phyloP scores from a whole-genome alignment of 2,113 vertebrate species.

The Otis tarda region DNA sequence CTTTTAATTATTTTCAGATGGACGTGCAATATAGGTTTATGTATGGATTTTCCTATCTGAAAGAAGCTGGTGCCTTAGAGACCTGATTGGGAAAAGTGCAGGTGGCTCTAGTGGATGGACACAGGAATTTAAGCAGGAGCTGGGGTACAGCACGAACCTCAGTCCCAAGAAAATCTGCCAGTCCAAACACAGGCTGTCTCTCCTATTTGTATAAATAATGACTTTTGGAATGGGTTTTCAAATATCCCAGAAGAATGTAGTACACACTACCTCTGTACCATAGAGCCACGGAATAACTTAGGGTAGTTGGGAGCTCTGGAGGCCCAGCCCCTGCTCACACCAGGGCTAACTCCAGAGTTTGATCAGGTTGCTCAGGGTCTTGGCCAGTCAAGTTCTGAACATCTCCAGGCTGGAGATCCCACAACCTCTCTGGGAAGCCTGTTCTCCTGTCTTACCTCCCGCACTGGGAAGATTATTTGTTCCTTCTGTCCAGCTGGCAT shows the following conservation, averaged over 20 bases:
- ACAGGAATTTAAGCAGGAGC: neutral
- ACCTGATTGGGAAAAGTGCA: neutral
- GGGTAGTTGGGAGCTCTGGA: neutral
- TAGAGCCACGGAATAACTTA: neutral
- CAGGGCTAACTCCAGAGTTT: neutral
- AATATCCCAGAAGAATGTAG: neutral
- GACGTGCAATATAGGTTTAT: neutral
- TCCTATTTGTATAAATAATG: neutral
- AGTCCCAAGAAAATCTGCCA: neutral
- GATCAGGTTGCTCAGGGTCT: neutral
- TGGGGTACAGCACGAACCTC: neutral
- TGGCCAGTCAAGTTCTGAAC: neutral
- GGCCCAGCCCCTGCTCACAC: neutral
- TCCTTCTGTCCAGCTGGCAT: neutral
- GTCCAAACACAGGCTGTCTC: neutral
- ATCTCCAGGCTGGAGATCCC: neutral
- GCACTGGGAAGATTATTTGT: neutral
- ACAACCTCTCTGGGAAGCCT: neutral
- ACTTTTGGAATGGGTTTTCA: neutral
- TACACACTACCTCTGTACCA: neutral
- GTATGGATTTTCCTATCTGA: neutral
- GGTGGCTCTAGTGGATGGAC: neutral
- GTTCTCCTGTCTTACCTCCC: neutral
- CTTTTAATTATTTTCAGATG: slow-evolving; percentile 46
- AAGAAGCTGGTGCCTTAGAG: neutral